Evolutionary conservation across 2,888 invertebrate species (phyloP).

Genomic region (Apeira syringaria): DNA sequence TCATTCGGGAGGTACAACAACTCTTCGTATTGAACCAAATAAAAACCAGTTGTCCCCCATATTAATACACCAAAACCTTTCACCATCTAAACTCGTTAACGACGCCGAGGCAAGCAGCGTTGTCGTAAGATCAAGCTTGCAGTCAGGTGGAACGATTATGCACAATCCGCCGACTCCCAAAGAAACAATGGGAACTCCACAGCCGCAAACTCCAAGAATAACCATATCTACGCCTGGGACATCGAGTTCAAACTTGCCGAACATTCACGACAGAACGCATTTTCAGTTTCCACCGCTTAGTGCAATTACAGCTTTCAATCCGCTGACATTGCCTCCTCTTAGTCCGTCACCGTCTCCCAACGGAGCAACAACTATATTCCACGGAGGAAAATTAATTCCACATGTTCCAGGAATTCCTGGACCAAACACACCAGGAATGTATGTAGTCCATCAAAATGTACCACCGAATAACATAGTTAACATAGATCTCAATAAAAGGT

Average conservation of each 20-base stretch:
- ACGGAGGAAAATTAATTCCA: constrained; percentile 90
- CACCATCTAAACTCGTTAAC: constrained; percentile 67
- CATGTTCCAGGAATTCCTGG: constrained; percentile 95
- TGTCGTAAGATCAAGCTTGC: constrained; percentile 91
- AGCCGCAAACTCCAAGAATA: constrained; percentile 81
- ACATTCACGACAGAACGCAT: constrained; percentile 76
- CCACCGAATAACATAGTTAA: constrained; percentile 45
- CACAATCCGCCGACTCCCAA: constrained; percentile 84
- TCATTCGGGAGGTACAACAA: constrained; percentile 87
- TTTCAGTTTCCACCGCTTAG: constrained; percentile 88
- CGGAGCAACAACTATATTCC: constrained; percentile 85
- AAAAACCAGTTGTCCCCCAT: constrained; percentile 83
- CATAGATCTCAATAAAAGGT: constrained; percentile 46
- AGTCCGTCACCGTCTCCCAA: constrained; percentile 76
- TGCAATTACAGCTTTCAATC: constrained; percentile 88
- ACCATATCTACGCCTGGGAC: constrained; percentile 80
- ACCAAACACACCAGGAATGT: constrained; percentile 85
- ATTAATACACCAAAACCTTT: constrained; percentile 73
- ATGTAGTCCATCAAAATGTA: constrained; percentile 47
- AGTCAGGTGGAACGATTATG: constrained; percentile 92
- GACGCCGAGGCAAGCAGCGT: constrained; percentile 85
- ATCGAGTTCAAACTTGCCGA: constrained; percentile 80
- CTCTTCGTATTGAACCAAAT: constrained; percentile 87
- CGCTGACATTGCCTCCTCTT: constrained; percentile 85
- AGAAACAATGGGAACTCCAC: constrained; percentile 63